Base-by-base conservation (phyloP, 2,797 vertebrate genomes). In the Cynodonichthys magdalenae region DNA sequence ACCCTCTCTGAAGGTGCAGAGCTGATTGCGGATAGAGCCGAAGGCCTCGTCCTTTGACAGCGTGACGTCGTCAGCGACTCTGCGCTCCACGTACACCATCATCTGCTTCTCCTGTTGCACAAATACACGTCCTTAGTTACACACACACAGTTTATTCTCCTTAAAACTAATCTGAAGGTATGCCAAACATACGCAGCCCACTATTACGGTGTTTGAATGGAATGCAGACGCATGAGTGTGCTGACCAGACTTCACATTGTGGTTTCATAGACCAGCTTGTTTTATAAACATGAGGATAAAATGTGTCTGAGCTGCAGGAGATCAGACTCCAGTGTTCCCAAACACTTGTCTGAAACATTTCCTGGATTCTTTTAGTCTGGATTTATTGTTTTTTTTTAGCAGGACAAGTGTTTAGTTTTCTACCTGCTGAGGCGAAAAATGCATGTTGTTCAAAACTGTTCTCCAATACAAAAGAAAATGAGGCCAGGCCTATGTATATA, bases 1-100 rank as follows among this genome's bases (percentile, higher is more conserved):
- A 95, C 94, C 94, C 75, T 95, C 94, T 83, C 91, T 91, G 76
- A 95, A 95, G 46, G 93, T 93, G 83, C 94, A 94, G 69, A 95
- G 92, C 73, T 94, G 92, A 59, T 93, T 92, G 53, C 93, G 85
- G 59, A 95, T 93, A 54, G 87, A 83, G 49, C 87, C 88, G 27
- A 95, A 95, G 0, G 80, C 62, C 74, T 92, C 82, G 15, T 95
- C 94, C 50, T 90, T 89, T 5, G 86, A 88, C 18, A 95, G 88
- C 4, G 87, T 86, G 4, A 81, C 87, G 2, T 95, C 93, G 0
- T 94, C 94, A 12, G 90, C 93, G 0, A 93, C 94, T 69, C 93
- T 89, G 75, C 93, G 92, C 69, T 95, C 94, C 68, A 94, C 94
- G n/a, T 92, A 94, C 63, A 95, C 93, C 90, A 94, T 92, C 89